Evolutionary conservation across 2,797 vertebrate species (phyloP).

Genomic region (Poeciliopsis infans): DNA sequence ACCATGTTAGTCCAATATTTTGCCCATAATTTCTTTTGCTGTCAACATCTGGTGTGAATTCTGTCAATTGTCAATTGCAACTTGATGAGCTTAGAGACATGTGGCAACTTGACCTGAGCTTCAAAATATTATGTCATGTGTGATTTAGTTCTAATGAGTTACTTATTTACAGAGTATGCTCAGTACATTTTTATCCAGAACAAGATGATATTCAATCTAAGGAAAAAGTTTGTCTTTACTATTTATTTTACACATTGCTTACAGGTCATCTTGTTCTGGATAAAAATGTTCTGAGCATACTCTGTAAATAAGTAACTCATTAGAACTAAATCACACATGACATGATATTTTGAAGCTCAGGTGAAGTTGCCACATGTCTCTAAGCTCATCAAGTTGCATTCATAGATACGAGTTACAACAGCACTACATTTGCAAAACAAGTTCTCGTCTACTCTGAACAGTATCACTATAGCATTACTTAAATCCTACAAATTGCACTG

Average conservation of each 20-base stretch:
- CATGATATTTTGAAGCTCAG: background rate
- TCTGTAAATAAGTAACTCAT: conserved; percentile 54
- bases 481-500: background rate
- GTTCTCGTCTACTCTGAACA: background rate
- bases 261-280: conserved; percentile 29
- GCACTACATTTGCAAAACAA: background rate
- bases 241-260: background rate
- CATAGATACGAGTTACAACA: background rate
- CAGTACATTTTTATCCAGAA: no score
- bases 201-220: background rate
- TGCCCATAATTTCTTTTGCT: background rate
- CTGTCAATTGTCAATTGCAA: no score
- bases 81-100: no score
- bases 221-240: background rate
- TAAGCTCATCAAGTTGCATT: background rate
- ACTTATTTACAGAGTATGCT: no score
- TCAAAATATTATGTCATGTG: no score
- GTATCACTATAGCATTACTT: background rate
- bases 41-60: background rate
- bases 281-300: background rate
- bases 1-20: background rate
- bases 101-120: no score
- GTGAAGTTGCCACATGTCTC: background rate
- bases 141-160: no score
- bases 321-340: background rate